A percentile compares a stretch with the other conserved stretches of the same genome.
Evolutionary conservation across 1,140 invertebrate genomes (phyloP).

Genomic region (Venturia canescens): DNA sequence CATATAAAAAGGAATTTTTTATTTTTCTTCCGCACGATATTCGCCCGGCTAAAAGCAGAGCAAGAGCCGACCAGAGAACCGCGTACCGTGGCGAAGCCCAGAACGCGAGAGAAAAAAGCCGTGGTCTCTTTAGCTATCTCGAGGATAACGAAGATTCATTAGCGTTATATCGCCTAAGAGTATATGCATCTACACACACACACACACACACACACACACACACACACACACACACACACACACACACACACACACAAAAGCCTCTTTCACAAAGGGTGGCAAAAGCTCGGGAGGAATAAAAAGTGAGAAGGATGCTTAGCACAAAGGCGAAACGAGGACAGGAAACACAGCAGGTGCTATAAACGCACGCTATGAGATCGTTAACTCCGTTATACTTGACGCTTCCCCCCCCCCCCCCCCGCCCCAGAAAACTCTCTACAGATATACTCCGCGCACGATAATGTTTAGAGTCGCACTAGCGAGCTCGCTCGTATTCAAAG

Average conservation of each 20-base stretch:
- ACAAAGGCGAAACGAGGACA: not conserved
- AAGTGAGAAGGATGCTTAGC: not conserved
- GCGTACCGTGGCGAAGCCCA: too few relatives aligned
- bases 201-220: too few relatives aligned
- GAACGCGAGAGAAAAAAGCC: not conserved
- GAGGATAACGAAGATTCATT: conserved; percentile 55
- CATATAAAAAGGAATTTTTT: not conserved
- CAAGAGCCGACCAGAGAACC: not conserved
- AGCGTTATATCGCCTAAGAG: conserved; percentile 37
- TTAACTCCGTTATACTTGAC: conserved; percentile 46
- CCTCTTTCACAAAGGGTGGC: conserved; percentile 1
- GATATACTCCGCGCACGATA: not conserved
- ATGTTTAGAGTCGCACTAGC: not conserved
- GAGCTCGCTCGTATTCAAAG: conserved; percentile 14
- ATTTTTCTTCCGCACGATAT: not conserved
- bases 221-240: too few relatives aligned
- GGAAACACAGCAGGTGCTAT: not conserved
- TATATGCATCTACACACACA: too few relatives aligned
- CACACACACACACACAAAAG: not conserved
- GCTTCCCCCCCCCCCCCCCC: too few relatives aligned
- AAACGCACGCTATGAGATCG: conserved; percentile 34
- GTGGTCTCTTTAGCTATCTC: conserved; percentile 12
- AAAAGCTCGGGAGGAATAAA: not conserved
- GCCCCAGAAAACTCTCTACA: too few relatives aligned
- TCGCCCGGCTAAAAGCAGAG: not conserved